phyloP scores from a whole-genome alignment of 2,113 vertebrate species.

The Henicopernis longicauda region DNA sequence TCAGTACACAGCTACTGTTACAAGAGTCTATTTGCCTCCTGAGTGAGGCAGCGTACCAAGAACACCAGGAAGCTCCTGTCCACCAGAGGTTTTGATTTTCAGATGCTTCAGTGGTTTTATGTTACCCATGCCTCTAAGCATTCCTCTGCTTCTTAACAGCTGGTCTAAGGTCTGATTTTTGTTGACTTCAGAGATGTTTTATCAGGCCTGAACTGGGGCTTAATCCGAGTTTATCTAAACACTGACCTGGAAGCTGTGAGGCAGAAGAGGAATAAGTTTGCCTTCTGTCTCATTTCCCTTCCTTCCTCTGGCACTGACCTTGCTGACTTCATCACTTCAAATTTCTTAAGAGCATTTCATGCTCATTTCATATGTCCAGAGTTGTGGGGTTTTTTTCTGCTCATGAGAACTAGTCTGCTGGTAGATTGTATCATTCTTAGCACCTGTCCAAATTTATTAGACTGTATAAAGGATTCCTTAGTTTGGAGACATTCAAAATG shows the following conservation, averaged over 20 bases:
- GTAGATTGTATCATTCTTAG: not conserved
- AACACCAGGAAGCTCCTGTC: not conserved
- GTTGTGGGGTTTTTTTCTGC: rapidly evolving
- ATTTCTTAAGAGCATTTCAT: not conserved
- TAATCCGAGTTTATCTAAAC: not conserved
- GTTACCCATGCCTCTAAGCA: not conserved
- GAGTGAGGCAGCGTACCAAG: not conserved
- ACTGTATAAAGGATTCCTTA: not conserved
- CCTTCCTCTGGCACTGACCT: not conserved
- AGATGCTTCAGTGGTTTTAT: not conserved
- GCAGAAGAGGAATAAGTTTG: not conserved
- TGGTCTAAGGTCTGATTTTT: not conserved
- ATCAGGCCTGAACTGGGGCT: not conserved
- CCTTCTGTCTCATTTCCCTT: not conserved
- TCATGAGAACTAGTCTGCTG: not conserved
- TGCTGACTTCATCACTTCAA: not conserved
- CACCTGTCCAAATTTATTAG: constrained; percentile 22
- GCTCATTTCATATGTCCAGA: not conserved
- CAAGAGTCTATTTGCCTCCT: not conserved
- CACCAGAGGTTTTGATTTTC: not conserved
- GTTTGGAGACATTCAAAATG: not conserved
- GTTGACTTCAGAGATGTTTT: not conserved
- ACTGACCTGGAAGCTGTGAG: not conserved
- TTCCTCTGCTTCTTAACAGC: not conserved
- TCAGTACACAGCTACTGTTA: not conserved